Conservation (phyloP, 2,888 invertebrate genomes). For the Sinentomon sp. region DNA sequence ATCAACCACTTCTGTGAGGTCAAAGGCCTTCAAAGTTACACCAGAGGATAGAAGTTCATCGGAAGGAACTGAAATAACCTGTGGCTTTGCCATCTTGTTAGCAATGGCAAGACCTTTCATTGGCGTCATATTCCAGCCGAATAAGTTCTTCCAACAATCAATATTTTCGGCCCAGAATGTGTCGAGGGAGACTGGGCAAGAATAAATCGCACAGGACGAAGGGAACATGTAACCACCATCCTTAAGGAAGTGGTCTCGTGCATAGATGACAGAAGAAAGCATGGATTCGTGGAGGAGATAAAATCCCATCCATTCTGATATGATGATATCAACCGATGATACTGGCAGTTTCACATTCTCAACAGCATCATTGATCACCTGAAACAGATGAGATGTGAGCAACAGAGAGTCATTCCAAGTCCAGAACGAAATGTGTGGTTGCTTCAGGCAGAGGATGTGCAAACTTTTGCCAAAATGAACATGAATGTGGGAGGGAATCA, state of each 20-base stretch:
- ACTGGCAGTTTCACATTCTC: conserved; percentile 39
- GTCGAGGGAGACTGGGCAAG: conserved; percentile 26
- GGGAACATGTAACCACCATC: conserved; percentile 43
- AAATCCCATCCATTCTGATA: conserved; percentile 97
- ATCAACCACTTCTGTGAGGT: conserved; percentile 30
- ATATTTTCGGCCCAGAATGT: conserved; percentile 18
- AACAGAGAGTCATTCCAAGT: no score
- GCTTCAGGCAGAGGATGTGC: no score
- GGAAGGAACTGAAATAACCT: conserved; percentile 29
- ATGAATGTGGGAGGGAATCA: no score
- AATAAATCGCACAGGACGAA: conserved; percentile 36
- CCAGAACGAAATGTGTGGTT: no score
- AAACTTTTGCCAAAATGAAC: no score
- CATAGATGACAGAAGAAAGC: conserved; percentile 62
- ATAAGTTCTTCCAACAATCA: conserved; percentile 48
- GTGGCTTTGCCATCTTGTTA: conserved; percentile 34
- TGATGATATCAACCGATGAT: conserved; percentile 53
- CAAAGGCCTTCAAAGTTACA: no score
- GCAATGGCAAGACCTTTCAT: conserved; percentile 30
- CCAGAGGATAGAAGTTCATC: no score
- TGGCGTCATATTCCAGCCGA: conserved; percentile 44
- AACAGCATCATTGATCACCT: conserved; percentile 43
- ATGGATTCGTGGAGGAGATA: conserved; percentile 83
- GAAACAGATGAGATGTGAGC: conserved; percentile 16
- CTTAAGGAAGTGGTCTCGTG: conserved; percentile 51